Conservation (phyloP, 2,888 invertebrate species). For the Cantharis rustica region DNA sequence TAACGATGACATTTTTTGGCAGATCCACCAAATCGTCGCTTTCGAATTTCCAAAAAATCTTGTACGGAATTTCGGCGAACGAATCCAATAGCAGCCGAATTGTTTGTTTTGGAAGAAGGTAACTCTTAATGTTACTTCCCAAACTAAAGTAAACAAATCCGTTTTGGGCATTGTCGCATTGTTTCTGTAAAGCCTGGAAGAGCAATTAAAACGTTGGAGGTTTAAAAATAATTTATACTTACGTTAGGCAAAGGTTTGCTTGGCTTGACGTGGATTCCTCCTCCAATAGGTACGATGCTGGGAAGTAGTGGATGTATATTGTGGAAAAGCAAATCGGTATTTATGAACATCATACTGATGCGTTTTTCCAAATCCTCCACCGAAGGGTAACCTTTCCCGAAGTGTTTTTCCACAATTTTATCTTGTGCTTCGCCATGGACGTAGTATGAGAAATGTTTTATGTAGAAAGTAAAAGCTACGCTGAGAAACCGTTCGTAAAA, state of each 20-base stretch:
- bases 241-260: neutral
- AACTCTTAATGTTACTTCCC: neutral
- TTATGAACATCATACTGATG: neutral
- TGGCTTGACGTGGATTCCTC: neutral
- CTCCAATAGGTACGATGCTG: neutral
- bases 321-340: neutral
- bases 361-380: neutral
- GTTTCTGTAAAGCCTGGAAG: neutral
- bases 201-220: neutral
- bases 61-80: neutral
- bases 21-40: neutral
- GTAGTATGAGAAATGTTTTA: neutral
- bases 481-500: conserved; percentile 40
- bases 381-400: neutral
- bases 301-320: neutral
- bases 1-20: neutral
- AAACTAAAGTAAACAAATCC: neutral
- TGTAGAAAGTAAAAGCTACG: neutral
- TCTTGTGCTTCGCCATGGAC: neutral
- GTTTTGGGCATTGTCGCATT: neutral
- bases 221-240: conserved; percentile 37
- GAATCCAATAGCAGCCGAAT: neutral
- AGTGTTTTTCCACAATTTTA: neutral
- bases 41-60: neutral
- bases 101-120: neutral